Base-by-base conservation (phyloP, 2,113 vertebrate genomes). In the Nansenia antarctica region DNA sequence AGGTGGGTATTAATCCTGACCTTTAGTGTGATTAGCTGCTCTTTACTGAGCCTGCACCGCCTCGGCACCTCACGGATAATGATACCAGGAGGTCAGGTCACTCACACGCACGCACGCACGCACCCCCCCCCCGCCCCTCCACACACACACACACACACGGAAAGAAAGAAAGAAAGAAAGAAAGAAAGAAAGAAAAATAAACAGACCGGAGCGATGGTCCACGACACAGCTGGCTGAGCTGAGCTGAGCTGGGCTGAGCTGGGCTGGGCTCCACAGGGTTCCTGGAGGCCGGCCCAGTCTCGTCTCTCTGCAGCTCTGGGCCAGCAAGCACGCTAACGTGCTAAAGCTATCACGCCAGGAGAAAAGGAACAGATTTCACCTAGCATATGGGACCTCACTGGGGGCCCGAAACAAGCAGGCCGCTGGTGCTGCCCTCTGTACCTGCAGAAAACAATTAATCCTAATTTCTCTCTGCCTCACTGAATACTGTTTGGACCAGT, bases 391-490 rank as follows among this genome's bases (percentile, higher is more conserved):
- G 75, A 63, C 62, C 76, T 82, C 81, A 70, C 54, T 35, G 65
- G 86, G n/a, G 83, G 65, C 60, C 69, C 73, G 30, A 22, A 70
- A 76, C 73, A 89, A 84, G 76, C 74, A 72, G 80, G 26, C 66
- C 15, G 30, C 73, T 74, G 57, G 62, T 69, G 65, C 53, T 82
- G 81, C 80, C 76, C 90, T 85, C 67, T 84, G 79, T 75, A 88
- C 82, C 84, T 81, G 68, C 69, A 77, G 74, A 86, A 88, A 85
- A 89, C 85, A 88, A 90, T 92, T 89, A 85, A 87, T 89, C 77
- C 71, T 79, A 47, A 60, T 80, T 76, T 70, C 67, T 67, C 42
- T 59, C 57, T 9, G 31, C 68, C 61, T 68, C 45, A 1, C 26
- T 71, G 74, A 70, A 61, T 79, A 67, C 39, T 58, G 57, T 73